Percentiles rank a stretch among this genome's conserved stretches.
phyloP scores from a whole-genome alignment of 2,113 vertebrate genomes.

The Puma concolor region DNA sequence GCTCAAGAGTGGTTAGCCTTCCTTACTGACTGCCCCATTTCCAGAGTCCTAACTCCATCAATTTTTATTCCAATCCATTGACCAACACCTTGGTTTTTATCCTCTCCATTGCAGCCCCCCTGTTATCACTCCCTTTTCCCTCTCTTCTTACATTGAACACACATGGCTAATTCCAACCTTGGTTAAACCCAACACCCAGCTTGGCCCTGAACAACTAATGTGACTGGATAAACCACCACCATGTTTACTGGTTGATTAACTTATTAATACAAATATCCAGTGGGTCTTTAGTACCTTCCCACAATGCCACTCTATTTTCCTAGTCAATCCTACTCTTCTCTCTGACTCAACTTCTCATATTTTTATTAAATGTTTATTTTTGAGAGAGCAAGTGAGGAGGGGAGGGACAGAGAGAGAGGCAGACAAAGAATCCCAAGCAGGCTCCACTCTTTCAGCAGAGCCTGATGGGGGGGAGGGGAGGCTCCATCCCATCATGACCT shows the following conservation, averaged over 20 bases:
- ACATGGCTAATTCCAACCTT: not conserved
- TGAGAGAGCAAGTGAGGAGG: too few relatives aligned
- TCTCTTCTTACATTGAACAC: not conserved
- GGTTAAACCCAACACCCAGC: not conserved
- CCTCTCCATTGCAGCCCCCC: not conserved
- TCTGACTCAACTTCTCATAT: not conserved
- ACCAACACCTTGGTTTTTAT: not conserved
- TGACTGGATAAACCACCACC: not conserved
- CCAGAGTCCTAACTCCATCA: not conserved
- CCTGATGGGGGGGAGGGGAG: too few relatives aligned
- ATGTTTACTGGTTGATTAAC: not conserved
- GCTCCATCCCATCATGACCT: too few relatives aligned
- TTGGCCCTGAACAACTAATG: not conserved
- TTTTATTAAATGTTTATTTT: not conserved
- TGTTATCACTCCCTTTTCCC: not conserved
- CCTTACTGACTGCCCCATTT: not conserved
- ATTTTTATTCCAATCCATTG: not conserved
- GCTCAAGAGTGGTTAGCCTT: not conserved
- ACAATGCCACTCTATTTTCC: not conserved
- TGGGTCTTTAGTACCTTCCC: not conserved
- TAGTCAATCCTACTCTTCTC: not conserved
- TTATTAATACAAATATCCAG: not conserved
- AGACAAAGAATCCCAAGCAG: too few relatives aligned
- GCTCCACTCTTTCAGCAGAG: too few relatives aligned
- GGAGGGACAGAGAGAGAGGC: too few relatives aligned